Evolutionary conservation across 1,140 invertebrate species (phyloP), one percentile per base, ranked within the genome.

Genomic region (Stegodyphus dumicola): DNA sequence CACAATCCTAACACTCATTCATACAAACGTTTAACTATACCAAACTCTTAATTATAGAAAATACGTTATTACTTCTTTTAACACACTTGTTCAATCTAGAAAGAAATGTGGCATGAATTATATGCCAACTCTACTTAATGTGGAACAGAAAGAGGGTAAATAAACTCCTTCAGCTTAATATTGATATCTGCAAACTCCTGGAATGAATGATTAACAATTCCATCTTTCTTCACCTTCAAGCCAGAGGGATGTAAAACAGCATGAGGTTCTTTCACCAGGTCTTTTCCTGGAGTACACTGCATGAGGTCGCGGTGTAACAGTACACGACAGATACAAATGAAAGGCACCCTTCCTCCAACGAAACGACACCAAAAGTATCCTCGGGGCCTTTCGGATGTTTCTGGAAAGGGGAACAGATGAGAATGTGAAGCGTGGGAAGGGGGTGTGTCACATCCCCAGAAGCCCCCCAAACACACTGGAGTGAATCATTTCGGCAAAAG

Each of bases 401-500:
- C 56, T 60, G 56, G 56, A 9, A 11, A 15, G 33, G 33, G 33
- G 33, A 33, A 33, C 15, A 60, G 56, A 60, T 60, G 56, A 15
- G 15, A 60, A 9, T 60, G 9, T 60, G 3, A 33, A 33, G 33
- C 56, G 56, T 60, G 56, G 56, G 56, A 60, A 60, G 56, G 56
- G 56, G 56, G 56, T 15, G 56, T 60, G 56, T 60, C 15, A 9
- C 9, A 60, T 11, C 15, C 56, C 56, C 56, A 9, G 9, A 9
- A 9, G 9, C 56, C 56, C 56, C 56, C 56, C 9, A 60, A 9
- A 9, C 66, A 69, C 66, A 69, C 15, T 13, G 66, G 60, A 69
- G 77, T 78, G 77, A 78, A 78, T 78, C 77, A 78, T 78, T 78
- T 65, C 77, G 53, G 51, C 56, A 53, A 78, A 65, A 75, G 53